Percentiles rank a stretch among this genome's conserved stretches.
Evolutionary conservation across 2,113 vertebrate species (phyloP).

Genomic region (Ellobius talpinus): DNA sequence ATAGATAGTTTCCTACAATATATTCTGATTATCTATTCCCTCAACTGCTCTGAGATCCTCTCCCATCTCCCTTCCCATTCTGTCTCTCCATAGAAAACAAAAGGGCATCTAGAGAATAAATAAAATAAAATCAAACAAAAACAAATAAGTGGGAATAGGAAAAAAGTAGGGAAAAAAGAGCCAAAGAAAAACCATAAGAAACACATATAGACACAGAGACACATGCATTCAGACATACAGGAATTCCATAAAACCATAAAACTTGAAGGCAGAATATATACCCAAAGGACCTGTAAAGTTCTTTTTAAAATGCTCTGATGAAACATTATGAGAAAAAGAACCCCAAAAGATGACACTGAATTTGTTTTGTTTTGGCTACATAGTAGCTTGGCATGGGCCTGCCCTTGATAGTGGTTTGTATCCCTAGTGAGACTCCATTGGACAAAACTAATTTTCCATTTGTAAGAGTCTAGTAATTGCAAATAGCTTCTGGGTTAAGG

Average conservation of each 20-base stretch:
- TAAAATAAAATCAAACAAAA: neutral
- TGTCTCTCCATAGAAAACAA: neutral
- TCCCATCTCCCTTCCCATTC: neutral
- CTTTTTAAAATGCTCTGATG: neutral
- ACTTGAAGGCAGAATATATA: neutral
- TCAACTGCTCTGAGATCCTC: neutral
- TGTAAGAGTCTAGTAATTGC: neutral
- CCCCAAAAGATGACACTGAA: neutral
- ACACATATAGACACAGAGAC: neutral
- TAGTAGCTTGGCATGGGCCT: neutral
- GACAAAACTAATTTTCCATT: neutral
- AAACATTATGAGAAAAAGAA: neutral
- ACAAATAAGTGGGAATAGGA: neutral
- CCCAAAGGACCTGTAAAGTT: neutral
- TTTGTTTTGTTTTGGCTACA: neutral
- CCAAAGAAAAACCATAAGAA: neutral
- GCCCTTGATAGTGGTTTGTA: neutral
- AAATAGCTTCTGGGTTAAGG: no score
- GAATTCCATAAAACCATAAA: neutral
- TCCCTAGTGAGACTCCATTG: neutral
- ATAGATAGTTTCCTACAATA: neutral
- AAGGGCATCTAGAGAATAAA: neutral
- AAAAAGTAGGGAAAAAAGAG: neutral
- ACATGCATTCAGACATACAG: neutral
- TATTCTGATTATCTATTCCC: neutral